A percentile compares a stretch with the other conserved stretches of the same genome.
Conservation (phyloP, 2,113 vertebrate genomes). For the Lophura nycthemera region DNA sequence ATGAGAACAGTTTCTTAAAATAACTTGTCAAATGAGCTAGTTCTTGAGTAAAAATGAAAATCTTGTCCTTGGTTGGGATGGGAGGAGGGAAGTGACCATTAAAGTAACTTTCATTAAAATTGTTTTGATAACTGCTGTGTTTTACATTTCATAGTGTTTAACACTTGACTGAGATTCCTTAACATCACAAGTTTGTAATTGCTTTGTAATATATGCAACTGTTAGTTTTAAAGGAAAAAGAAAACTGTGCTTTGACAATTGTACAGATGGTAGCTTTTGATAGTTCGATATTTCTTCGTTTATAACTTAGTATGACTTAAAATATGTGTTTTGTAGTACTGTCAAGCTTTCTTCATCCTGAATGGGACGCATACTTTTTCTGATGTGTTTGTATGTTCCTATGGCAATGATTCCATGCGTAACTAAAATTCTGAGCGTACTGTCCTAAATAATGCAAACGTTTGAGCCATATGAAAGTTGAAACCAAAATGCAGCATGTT, state of each 20-base stretch:
- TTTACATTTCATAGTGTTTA: slow-evolving; percentile 73
- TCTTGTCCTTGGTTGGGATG: slow-evolving; percentile 55
- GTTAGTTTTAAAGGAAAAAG: slow-evolving; percentile 37
- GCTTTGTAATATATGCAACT: slow-evolving; percentile 68
- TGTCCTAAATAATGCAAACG: slow-evolving; percentile 9
- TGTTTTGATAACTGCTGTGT: slow-evolving; percentile 73
- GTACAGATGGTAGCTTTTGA: slow-evolving; percentile 66
- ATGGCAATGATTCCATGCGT: slow-evolving; percentile 41
- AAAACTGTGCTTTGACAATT: slow-evolving; percentile 56
- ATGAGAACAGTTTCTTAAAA: slow-evolving; percentile 46
- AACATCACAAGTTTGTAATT: slow-evolving; percentile 68
- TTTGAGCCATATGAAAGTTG: slow-evolving; percentile 14
- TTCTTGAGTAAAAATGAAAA: background rate
- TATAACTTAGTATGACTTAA: slow-evolving; percentile 61
- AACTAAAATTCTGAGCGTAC: slow-evolving; percentile 4
- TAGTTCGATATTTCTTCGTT: slow-evolving; percentile 63
- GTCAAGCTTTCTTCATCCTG: slow-evolving; percentile 45
- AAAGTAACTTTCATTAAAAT: slow-evolving; percentile 68
- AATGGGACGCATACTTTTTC: slow-evolving; percentile 42
- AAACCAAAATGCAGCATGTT: slow-evolving; percentile 52
- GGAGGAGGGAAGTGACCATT: slow-evolving; percentile 36
- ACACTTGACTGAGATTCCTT: slow-evolving; percentile 48
- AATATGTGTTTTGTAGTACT: slow-evolving; percentile 61
- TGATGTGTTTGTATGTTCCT: slow-evolving; percentile 55
- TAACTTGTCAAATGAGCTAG: slow-evolving; percentile 56